Percentiles rank a stretch among this genome's conserved stretches.
phyloP scores from a whole-genome alignment of 37 sponge, comb jelly and placozoan genomes.

The Halisarca cf. caerulea region DNA sequence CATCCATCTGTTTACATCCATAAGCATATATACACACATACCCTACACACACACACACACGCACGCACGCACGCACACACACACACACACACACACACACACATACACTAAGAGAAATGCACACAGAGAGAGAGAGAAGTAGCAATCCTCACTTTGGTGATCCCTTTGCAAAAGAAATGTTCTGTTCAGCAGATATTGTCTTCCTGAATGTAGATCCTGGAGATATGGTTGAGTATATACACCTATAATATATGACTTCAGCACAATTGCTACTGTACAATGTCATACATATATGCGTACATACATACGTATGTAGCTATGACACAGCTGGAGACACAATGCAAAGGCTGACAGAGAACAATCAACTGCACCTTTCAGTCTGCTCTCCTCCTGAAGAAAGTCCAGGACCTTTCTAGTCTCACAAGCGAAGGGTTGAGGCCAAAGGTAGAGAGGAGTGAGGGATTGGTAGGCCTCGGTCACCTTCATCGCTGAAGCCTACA shows the following conservation, averaged over 20 bases:
- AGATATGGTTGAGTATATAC: too few relatives aligned
- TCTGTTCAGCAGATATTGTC: neutral
- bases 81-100: neutral
- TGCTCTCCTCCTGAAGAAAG: conserved; percentile 63
- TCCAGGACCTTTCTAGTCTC: conserved; percentile 57
- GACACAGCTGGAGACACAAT: neutral
- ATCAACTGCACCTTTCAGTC: conserved; percentile 45
- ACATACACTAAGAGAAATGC: too few relatives aligned
- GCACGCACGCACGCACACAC: too few relatives aligned
- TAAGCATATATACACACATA: neutral
- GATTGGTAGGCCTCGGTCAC: conserved; percentile 55
- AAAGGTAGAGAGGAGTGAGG: conserved; percentile 86
- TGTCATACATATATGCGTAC: too few relatives aligned
- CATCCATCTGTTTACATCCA: too few relatives aligned
- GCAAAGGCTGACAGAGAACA: too few relatives aligned
- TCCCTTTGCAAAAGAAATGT: neutral
- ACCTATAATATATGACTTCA: neutral
- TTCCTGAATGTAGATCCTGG: conserved; percentile 14
- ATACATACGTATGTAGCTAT: neutral
- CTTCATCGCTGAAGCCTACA: conserved; percentile 36
- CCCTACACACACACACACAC: neutral
- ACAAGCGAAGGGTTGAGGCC: conserved; percentile 81
- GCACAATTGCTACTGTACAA: neutral
- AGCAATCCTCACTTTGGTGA: neutral
- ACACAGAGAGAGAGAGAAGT: neutral